Conservation (phyloP, 2,888 invertebrate genomes). For the Aspidapion aeneum region DNA sequence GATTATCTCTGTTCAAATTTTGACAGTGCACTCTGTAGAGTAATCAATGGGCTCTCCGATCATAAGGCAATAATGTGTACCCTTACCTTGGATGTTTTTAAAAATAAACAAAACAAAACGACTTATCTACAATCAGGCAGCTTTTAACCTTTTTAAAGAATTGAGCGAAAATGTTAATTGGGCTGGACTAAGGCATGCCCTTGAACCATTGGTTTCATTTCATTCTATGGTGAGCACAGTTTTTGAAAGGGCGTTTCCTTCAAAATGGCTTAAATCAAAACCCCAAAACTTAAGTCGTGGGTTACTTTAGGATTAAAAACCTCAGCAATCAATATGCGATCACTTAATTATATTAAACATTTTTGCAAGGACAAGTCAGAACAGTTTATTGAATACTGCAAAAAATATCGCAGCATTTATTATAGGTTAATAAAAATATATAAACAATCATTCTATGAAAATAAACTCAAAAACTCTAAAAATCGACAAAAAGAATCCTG, state of each 20-base stretch:
- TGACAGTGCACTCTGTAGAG: too few relatives aligned
- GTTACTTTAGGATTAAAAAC: background rate
- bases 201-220: background rate
- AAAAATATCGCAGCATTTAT: background rate
- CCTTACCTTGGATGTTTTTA: too few relatives aligned
- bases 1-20: too few relatives aligned
- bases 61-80: too few relatives aligned
- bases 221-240: background rate
- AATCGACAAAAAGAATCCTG: background rate
- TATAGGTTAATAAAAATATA: background rate
- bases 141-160: too few relatives aligned
- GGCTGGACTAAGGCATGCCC: background rate
- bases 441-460: background rate
- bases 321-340: background rate
- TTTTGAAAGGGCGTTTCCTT: background rate
- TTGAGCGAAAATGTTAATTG: background rate
- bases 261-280: background rate
- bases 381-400: background rate
- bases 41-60: too few relatives aligned
- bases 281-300: background rate
- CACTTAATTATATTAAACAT: background rate
- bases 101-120: too few relatives aligned
- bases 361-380: background rate
- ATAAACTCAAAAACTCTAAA: background rate
- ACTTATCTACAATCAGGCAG: too few relatives aligned